Evolutionary conservation across 2,797 vertebrate genomes (phyloP), one percentile per base, ranked within the genome.

Genomic region (Antennarius maculatus): DNA sequence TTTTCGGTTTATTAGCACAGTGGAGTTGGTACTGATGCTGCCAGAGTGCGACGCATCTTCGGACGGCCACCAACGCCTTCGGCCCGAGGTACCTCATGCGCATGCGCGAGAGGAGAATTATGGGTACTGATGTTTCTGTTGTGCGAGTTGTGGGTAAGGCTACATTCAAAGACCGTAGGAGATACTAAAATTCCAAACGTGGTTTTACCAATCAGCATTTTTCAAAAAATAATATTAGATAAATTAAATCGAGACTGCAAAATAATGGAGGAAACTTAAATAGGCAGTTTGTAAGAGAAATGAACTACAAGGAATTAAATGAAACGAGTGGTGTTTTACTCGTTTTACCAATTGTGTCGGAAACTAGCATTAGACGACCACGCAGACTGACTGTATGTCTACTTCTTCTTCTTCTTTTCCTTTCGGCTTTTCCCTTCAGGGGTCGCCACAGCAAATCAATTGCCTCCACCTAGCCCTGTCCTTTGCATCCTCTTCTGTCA

Each of bases 1-100:
- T 71, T 27, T 61, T 78, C 3, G 69, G 52, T 48, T 53, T 76
- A 76, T 61, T 84, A 72, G 63, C 75, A 13, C 77, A 29, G 65
- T 69, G 65, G 77, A 79, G 81, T 73, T 92, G 93, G 90, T 93
- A 85, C 90, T 93, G 93, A 94, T 94, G 92, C 91, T 94, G 91
- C 83, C 87, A 66, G 80, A 74, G 75, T 47, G 88, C 72, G 72
- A 83, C 86, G 91, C 93, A 94, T 94, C 93, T 83, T 86, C 86
- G 82, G 76, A 65, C 83, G 74, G 73, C 79, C 87, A 74, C 80
- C 86, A 89, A 91, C 86, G 88, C 83, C 88, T 91, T 80, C 79
- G 88, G 86, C 79, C 88, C 86, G 84, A 54, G 41, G 51, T 27
- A 37, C 13, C 37, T 23, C 43, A 5, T 31, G 84, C 92, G 93